Base-by-base conservation (phyloP, 2,797 vertebrate genomes). In the Melanotaenia pygmaea region DNA sequence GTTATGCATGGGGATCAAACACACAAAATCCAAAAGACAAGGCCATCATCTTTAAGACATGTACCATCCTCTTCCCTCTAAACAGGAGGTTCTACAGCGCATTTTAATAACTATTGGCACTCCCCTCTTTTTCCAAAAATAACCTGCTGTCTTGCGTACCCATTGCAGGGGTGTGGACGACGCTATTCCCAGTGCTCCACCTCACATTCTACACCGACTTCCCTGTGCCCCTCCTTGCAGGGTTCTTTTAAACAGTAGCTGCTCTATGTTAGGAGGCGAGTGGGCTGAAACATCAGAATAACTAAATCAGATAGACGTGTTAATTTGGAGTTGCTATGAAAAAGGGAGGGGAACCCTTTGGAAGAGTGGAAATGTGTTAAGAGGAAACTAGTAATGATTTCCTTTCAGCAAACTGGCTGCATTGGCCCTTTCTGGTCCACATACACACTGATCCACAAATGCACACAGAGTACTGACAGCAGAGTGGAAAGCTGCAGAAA, bases 321-420 rank as follows among this genome's bases (percentile, higher is more conserved):
- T 93, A 85, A 93, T 91, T 92, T 91, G 77, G 87, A 85, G 75
- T 40, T 53, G 81, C 85, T 87, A 84, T 92, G 87, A 87, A 76
- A 85, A 85, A 82, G 73, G 81, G 84, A 80, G 81, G 80, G 74
- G 72, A 76, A 47, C 12, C 28, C 61, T 67, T 54, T 70, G 79
- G 83, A 81, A 61, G 74, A 77, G 73, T 83, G 81, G 75, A 84
- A 86, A 87, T 35, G 75, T 77, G 86, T 80, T 38, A 38, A 34
- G 70, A 71, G 79, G 81, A 74, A 84, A 82, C 84, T 70, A 75
- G 67, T 86, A 91, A 91, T 32, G 81, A 91, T 91, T 92, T 92
- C 56, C 82, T 67, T 74, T 89, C 86, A 83, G 66, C 43, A 70
- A 82, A 77, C 68, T 73, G 83, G 67, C 83, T 82, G 79, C 74